Conservation (phyloP, 2,888 invertebrate species). For the Operophtera brumata region DNA sequence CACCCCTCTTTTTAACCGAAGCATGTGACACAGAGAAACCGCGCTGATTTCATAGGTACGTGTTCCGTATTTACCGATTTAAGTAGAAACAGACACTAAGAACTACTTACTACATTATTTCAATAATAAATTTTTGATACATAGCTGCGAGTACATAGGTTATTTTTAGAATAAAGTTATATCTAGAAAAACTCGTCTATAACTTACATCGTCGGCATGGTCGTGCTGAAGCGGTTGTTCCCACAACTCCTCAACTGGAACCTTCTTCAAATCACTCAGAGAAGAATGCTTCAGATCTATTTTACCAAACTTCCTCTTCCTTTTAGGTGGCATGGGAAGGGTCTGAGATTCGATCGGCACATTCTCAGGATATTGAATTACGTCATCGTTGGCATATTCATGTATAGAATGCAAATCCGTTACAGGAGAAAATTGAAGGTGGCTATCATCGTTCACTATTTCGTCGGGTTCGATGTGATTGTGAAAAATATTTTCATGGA, state of each 20-base stretch:
- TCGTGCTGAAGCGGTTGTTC: constrained; percentile 51
- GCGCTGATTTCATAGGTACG: too few relatives aligned
- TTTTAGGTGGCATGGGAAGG: constrained; percentile 71
- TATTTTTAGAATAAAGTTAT: too few relatives aligned
- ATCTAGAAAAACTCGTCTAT: too few relatives aligned
- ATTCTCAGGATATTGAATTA: constrained; percentile 78
- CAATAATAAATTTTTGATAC: too few relatives aligned
- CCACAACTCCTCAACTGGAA: constrained; percentile 52
- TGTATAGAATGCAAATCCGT: constrained; percentile 68
- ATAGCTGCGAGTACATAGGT: too few relatives aligned
- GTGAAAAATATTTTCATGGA: constrained; percentile 37
- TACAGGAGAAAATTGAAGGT: constrained; percentile 61
- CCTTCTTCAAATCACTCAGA: constrained; percentile 59
- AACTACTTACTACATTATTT: too few relatives aligned
- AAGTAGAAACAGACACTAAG: too few relatives aligned
- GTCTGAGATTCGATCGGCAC: constrained; percentile 69
- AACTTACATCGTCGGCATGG: constrained; percentile 67
- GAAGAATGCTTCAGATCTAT: constrained; percentile 63
- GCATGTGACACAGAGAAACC: too few relatives aligned
- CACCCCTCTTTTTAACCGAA: too few relatives aligned
- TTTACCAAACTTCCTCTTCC: constrained; percentile 60
- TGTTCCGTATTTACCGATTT: too few relatives aligned
- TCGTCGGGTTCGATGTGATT: constrained; percentile 46
- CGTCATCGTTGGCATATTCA: constrained; percentile 75
- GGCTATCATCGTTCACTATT: constrained; percentile 46